Conservation (phyloP, 2,888 invertebrate genomes). For the Rosalia funebris region DNA sequence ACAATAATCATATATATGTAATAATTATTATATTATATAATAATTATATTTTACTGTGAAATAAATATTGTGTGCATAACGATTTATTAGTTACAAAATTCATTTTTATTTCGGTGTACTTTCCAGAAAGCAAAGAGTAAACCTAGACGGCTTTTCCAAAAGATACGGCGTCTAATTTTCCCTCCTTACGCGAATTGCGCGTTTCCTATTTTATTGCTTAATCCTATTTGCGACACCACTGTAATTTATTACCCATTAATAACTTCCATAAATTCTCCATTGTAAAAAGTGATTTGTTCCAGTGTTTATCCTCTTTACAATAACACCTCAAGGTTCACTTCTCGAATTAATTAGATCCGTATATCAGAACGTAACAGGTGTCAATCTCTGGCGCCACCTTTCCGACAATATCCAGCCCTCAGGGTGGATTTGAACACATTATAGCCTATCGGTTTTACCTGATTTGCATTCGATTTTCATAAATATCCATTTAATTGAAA, state of each 20-base stretch:
- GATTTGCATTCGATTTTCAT: slow-evolving; percentile 17
- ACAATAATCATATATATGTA: too few relatives aligned
- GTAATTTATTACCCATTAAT: too few relatives aligned
- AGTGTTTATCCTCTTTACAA: slow-evolving; percentile 8
- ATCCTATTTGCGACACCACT: too few relatives aligned
- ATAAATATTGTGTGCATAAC: too few relatives aligned
- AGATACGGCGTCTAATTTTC: too few relatives aligned
- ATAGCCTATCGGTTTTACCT: slow-evolving; percentile 1
- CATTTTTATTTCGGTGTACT: too few relatives aligned
- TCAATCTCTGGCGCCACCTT: slow-evolving; percentile 21
- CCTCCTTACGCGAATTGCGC: too few relatives aligned
- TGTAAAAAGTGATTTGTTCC: not conserved
- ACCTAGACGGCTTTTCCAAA: not conserved
- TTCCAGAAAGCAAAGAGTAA: not conserved
- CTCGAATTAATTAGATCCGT: slow-evolving; percentile 13
- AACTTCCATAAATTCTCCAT: not conserved
- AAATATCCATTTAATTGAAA: slow-evolving; percentile 25
- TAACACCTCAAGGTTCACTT: slow-evolving; percentile 16
- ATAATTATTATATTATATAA: too few relatives aligned
- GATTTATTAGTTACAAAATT: too few relatives aligned
- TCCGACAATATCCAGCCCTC: slow-evolving; percentile 9
- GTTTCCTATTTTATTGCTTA: too few relatives aligned
- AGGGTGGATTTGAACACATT: slow-evolving; percentile 14
- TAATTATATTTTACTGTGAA: too few relatives aligned
- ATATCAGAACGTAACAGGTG: slow-evolving; percentile 19